phyloP scores from a whole-genome alignment of 2,797 vertebrate genomes.

The Phaenicophaeus curvirostris region DNA sequence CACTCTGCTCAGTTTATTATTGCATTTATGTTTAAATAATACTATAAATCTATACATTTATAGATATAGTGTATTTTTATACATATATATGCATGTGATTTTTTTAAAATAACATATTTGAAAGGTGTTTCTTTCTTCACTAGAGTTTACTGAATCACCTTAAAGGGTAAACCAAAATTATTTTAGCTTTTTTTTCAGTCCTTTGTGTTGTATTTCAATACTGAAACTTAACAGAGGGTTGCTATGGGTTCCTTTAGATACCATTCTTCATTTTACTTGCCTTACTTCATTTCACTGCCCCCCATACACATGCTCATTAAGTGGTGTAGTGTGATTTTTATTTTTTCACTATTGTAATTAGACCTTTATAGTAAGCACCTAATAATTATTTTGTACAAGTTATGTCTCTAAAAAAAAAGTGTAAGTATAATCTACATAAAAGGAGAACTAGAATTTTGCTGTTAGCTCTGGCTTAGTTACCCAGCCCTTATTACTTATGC shows the following conservation, averaged over 20 bases:
- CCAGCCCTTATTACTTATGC: neutral
- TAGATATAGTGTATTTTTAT: neutral
- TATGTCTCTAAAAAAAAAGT: neutral
- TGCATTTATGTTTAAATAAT: neutral
- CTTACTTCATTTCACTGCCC: neutral
- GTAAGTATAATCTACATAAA: neutral
- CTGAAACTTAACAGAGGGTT: neutral
- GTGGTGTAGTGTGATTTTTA: neutral
- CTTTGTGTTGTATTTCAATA: neutral
- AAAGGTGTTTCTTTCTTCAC: neutral
- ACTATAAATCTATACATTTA: neutral
- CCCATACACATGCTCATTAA: fast-evolving
- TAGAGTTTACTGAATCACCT: neutral
- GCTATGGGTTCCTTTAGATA: neutral
- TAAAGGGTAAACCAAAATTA: neutral
- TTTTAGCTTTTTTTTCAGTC: neutral
- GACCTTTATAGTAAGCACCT: neutral
- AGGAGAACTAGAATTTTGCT: neutral
- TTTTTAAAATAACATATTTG: neutral
- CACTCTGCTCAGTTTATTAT: neutral
- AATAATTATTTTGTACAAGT: neutral
- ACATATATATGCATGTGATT: too few species aligned
- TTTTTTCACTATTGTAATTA: neutral
- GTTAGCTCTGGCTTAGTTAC: neutral
- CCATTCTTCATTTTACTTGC: neutral